phyloP scores from a whole-genome alignment of 1,140 invertebrate species.

The Pseudomyrmex pallidus region DNA sequence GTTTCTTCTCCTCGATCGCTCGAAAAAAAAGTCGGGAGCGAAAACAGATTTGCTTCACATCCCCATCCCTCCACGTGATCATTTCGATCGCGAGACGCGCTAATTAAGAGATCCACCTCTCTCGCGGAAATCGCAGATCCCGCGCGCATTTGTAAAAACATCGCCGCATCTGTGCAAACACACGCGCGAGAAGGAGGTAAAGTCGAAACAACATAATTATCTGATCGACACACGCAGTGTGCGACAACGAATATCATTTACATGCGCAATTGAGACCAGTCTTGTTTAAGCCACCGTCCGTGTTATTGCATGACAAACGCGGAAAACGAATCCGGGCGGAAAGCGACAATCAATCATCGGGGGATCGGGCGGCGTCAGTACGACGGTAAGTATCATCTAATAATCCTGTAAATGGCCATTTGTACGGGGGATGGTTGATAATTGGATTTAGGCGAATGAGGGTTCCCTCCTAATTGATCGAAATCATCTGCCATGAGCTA shows the following conservation, averaged over 20 bases:
- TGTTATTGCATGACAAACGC: too few species aligned
- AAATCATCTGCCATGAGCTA: slow-evolving; percentile 62
- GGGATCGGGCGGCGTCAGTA: slow-evolving; percentile 1
- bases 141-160: background rate
- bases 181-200: too few species aligned
- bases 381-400: slow-evolving; percentile 45
- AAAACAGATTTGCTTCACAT: slow-evolving; percentile 10
- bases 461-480: slow-evolving; percentile 66
- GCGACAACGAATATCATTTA: too few species aligned
- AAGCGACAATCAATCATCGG: background rate
- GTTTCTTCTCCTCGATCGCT: too few species aligned
- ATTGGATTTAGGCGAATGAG: slow-evolving; percentile 68
- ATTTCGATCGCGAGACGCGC: background rate
- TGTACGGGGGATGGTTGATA: slow-evolving; percentile 13
- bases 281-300: slow-evolving; percentile 2
- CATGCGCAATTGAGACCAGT: background rate
- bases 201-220: background rate
- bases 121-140: background rate
- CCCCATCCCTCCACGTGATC: background rate
- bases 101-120: background rate
- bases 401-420: slow-evolving; percentile 59
- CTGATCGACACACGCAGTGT: background rate
- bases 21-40: too few species aligned
- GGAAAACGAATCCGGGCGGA: background rate
- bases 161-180: background rate